These are phyloP conservation scores for Drosophila bocki DNA, from an alignment of 1,140 invertebrate species.

Conservation along the genomic window DNA sequence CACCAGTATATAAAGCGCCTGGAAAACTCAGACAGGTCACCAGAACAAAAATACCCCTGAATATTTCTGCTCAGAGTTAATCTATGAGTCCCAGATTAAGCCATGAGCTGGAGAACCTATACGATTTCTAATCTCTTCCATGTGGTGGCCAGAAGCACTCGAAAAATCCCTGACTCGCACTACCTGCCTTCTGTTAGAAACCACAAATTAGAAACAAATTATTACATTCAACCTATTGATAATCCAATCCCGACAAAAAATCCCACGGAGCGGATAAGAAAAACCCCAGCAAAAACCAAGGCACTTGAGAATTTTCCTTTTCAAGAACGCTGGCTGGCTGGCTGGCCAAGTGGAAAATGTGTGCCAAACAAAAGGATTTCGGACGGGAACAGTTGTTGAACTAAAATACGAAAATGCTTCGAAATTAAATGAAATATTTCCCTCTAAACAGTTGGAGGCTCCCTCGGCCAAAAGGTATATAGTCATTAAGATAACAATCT, in stretches of 20 bases:
- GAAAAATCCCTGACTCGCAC: slow-evolving; percentile 10
- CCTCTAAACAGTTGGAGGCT: slow-evolving; percentile 28
- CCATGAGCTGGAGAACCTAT: slow-evolving; percentile 28
- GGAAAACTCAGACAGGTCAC: slow-evolving; percentile 23
- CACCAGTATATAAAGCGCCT: slow-evolving; percentile 31
- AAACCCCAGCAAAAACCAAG: slow-evolving; percentile 13
- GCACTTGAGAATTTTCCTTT: slow-evolving; percentile 63
- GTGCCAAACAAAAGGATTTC: slow-evolving; percentile 53
- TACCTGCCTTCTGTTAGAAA: slow-evolving; percentile 57
- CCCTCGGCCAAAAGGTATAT: slow-evolving; percentile 63
- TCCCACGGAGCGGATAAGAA: slow-evolving; percentile 44
- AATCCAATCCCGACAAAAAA: slow-evolving; percentile 32
- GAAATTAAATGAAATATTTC: slow-evolving; percentile 72
- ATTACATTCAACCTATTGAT: slow-evolving; percentile 52
- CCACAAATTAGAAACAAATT: slow-evolving; percentile 70
- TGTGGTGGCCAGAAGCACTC: slow-evolving; percentile 30
- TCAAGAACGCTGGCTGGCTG: slow-evolving; percentile 29
- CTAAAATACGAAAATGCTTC: slow-evolving; percentile 69
- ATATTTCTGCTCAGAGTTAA: slow-evolving; percentile 23
- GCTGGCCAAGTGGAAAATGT: slow-evolving; percentile 71
- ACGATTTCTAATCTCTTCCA: slow-evolving; percentile 24
- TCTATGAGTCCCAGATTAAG: slow-evolving; percentile 20
- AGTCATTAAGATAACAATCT: slow-evolving; percentile 83
- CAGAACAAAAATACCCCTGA: slow-evolving; percentile 12
- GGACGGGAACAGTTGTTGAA: slow-evolving; percentile 65